Evolutionary conservation across 2,797 vertebrate species (phyloP).

Genomic region (Botia almorhae): DNA sequence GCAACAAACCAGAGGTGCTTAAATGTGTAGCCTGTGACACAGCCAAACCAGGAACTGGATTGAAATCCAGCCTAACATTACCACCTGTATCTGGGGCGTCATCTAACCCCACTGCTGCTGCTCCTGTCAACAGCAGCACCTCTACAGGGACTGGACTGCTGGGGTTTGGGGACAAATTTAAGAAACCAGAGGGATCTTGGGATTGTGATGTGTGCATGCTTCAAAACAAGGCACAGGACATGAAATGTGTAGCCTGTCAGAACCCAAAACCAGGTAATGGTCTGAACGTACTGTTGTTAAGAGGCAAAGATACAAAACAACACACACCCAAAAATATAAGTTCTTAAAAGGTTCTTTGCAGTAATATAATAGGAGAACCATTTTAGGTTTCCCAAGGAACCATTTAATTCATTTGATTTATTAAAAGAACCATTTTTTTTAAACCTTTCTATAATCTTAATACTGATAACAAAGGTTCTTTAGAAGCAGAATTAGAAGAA

Average conservation of each 20-base stretch:
- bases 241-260: slow-evolving; percentile 88
- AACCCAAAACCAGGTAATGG: slow-evolving; percentile 87
- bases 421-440: too few relatives aligned
- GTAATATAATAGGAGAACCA: too few relatives aligned
- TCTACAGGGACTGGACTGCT: slow-evolving; percentile 73
- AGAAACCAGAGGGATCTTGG: slow-evolving; percentile 90
- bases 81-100: slow-evolving; percentile 74
- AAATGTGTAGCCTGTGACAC: slow-evolving; percentile 96
- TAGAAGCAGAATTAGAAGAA: background rate
- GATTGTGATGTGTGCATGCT: slow-evolving; percentile 88
- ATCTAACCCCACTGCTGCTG: slow-evolving; percentile 64
- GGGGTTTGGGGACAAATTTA: slow-evolving; percentile 91
- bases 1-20: slow-evolving; percentile 89
- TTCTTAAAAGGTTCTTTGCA: too few relatives aligned
- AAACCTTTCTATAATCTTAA: too few relatives aligned
- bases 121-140: slow-evolving; percentile 66
- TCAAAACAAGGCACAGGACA: slow-evolving; percentile 88
- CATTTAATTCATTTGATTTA: too few relatives aligned
- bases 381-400: too few relatives aligned
- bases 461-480: background rate
- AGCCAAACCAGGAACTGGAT: slow-evolving; percentile 90
- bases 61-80: slow-evolving; percentile 84
- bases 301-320: background rate
- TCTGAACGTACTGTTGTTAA: background rate
- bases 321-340: too few relatives aligned